Conservation (phyloP, 2,113 vertebrate species). For the Eurystomus gularis region DNA sequence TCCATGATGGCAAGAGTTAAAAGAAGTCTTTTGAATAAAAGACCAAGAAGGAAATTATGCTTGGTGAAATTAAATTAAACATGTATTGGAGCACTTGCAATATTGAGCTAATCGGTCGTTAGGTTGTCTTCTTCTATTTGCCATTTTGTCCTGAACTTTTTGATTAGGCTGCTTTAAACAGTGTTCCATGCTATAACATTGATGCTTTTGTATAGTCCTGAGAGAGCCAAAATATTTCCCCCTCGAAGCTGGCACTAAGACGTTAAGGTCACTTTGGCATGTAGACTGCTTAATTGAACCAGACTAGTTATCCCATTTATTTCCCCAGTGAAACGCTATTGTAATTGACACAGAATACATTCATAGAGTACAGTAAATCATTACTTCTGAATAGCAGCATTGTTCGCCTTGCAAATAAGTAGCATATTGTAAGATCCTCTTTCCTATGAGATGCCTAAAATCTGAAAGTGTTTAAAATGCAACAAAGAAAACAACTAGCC, state of each 20-base stretch:
- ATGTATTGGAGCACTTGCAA: background rate
- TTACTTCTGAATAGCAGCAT: slow-evolving; percentile 44
- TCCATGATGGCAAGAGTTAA: background rate
- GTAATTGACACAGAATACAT: slow-evolving; percentile 44
- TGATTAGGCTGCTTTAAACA: slow-evolving; percentile 1
- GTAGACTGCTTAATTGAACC: slow-evolving; percentile 44
- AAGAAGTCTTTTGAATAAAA: background rate
- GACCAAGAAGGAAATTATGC: background rate
- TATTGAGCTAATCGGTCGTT: background rate
- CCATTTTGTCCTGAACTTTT: background rate
- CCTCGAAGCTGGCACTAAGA: slow-evolving; percentile 30
- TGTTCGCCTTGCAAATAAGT: slow-evolving; percentile 35
- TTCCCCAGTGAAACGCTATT: slow-evolving; percentile 9
- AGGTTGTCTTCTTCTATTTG: background rate
- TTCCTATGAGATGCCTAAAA: slow-evolving; percentile 36
- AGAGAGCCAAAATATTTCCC: slow-evolving; percentile 19
- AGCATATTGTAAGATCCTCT: slow-evolving; percentile 24
- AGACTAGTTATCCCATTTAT: slow-evolving; percentile 21
- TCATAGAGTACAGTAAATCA: slow-evolving; percentile 12
- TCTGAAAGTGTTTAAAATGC: slow-evolving; percentile 50
- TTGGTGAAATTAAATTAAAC: background rate
- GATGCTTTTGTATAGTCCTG: background rate
- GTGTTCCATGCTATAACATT: background rate
- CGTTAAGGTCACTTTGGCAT: slow-evolving; percentile 29
- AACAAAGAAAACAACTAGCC: slow-evolving; percentile 28